These are phyloP conservation scores for Crocodylus rhombifer DNA, from an alignment of 2,797 vertebrate genomes.

Conservation along the genomic window DNA sequence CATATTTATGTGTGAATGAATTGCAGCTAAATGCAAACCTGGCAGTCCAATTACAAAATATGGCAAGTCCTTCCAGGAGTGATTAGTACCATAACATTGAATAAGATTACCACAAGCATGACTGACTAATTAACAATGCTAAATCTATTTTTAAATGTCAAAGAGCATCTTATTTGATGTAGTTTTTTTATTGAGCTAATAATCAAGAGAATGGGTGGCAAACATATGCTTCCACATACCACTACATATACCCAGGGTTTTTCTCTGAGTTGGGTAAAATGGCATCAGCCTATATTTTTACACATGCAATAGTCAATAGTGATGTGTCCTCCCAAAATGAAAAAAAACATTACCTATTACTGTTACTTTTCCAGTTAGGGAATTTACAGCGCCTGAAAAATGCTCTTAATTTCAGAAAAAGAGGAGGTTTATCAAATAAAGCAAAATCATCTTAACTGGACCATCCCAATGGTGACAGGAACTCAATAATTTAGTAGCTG, in stretches of 20 bases:
- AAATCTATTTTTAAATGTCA: conserved; percentile 75
- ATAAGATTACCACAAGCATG: conserved; percentile 71
- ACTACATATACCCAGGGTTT: neutral
- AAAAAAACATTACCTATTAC: neutral
- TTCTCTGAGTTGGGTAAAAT: neutral
- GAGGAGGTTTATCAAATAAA: neutral
- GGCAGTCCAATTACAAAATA: conserved; percentile 81
- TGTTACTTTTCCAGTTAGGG: neutral
- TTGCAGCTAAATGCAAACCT: conserved; percentile 72
- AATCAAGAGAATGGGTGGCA: neutral
- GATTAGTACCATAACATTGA: conserved; percentile 71
- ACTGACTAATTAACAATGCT: conserved; percentile 72
- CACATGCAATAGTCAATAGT: neutral
- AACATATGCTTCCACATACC: neutral
- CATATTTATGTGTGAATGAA: conserved; percentile 74
- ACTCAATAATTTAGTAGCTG: neutral
- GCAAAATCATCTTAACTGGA: neutral
- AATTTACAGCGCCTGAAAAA: neutral
- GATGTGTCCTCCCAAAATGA: neutral
- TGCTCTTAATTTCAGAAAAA: neutral
- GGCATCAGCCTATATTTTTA: neutral
- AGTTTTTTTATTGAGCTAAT: neutral
- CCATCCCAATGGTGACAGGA: neutral
- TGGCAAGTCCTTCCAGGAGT: conserved; percentile 69
- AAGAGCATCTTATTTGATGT: conserved; percentile 24